Base-by-base conservation (phyloP, 2,113 vertebrate species). In the Plectropomus leopardus region DNA sequence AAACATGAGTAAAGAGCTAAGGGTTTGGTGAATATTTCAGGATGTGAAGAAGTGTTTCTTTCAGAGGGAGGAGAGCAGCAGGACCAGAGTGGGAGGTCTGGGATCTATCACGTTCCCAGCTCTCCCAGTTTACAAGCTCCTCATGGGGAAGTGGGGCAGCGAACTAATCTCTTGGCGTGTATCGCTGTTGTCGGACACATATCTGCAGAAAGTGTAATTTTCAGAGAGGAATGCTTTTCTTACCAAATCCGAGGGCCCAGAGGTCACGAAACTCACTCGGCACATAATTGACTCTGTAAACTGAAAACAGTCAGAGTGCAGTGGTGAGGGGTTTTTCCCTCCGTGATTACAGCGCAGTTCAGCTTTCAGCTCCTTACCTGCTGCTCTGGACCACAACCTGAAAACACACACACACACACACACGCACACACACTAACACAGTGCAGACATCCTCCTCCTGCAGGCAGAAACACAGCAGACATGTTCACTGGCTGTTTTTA, bases 121-220 rank as follows among this genome's bases (percentile, higher is more conserved):
- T 64, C 59, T 53, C 44, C 72, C 60, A 40, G 36, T 80, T 92
- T 87, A 91, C 85, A 79, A 83, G 84, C 53, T 47, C 78, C 69
- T 83, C 69, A 72, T 59, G 24, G 78, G 63, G 66, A 84, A 63
- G 57, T 67, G 1, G 2, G 74, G 63, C 82, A 58, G 26, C 11
- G 7, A 67, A 54, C 65, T 90, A 76, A 87, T 88, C 84, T 84
- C 53, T 48, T 51, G 72, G 55, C 61, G 23, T 55, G 67, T 80
- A 32, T 44, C 68, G 9, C 83, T 53, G 74, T 42, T 58, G 78
- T 83, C 69, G 34, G 76, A 81, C 89, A 53, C 57, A 8, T 57
- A 74, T 80, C 78, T 66, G 73, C 66, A 40, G 28, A 76, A 47
- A 51, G 72, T 45, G 50, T 1, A 40, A 24, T 76, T 71, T 73